Evolutionary conservation across 2,888 invertebrate genomes (phyloP).

Genomic region (Neocrepidodera transversa): DNA sequence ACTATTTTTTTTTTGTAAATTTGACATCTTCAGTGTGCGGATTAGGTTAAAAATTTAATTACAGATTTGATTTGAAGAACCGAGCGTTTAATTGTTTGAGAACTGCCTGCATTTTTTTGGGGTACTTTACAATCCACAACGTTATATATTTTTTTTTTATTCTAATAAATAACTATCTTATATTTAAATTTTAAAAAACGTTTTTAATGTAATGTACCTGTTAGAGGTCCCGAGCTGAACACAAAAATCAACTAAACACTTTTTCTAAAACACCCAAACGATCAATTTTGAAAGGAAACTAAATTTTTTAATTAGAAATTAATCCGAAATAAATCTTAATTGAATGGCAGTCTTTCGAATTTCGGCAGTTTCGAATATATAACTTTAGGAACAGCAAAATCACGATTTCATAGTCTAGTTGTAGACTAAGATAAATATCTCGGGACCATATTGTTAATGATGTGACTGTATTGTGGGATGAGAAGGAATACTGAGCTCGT

Average conservation of each 20-base stretch:
- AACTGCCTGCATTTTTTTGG: slow-evolving; percentile 54
- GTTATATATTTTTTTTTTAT: slow-evolving; percentile 54
- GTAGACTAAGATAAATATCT: slow-evolving; percentile 55
- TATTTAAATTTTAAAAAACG: slow-evolving; percentile 52
- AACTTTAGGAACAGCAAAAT: slow-evolving; percentile 61
- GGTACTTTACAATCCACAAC: slow-evolving; percentile 59
- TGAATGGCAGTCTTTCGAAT: slow-evolving; percentile 61
- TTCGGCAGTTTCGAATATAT: slow-evolving; percentile 60
- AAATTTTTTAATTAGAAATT: slow-evolving; percentile 45
- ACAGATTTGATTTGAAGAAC: slow-evolving; percentile 55
- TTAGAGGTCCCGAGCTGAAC: slow-evolving; percentile 53
- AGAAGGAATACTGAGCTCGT: slow-evolving; percentile 56
- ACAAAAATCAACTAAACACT: slow-evolving; percentile 45
- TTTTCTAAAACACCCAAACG: slow-evolving; percentile 55
- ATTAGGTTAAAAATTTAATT: slow-evolving; percentile 41
- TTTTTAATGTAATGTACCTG: slow-evolving; percentile 56
- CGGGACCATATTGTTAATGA: slow-evolving; percentile 48
- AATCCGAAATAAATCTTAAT: slow-evolving; percentile 53
- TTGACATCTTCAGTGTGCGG: slow-evolving; percentile 13
- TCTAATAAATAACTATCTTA: slow-evolving; percentile 56
- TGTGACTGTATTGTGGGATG: slow-evolving; percentile 55
- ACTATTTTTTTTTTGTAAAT: not conserved
- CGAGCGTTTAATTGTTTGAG: slow-evolving; percentile 55
- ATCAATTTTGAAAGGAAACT: slow-evolving; percentile 60
- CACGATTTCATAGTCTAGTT: slow-evolving; percentile 56